These are phyloP conservation scores for Drosophila guanche DNA, from an alignment of 1,140 invertebrate species.

Conservation along the genomic window DNA sequence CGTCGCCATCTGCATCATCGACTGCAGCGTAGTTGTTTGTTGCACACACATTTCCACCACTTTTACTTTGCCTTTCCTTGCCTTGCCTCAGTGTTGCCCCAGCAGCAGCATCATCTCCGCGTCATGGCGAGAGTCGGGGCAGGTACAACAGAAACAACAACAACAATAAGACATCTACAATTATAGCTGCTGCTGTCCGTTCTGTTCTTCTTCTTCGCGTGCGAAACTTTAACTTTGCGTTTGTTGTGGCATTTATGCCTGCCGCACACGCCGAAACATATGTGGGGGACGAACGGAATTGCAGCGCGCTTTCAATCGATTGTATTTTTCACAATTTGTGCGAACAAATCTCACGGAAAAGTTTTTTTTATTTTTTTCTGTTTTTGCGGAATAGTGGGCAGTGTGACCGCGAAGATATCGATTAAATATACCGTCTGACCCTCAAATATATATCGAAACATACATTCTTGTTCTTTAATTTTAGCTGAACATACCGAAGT, in stretches of 20 bases:
- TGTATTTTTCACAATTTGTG: slow-evolving; percentile 31
- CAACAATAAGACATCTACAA: slow-evolving; percentile 25
- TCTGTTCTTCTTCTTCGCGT: slow-evolving; percentile 34
- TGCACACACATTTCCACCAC: slow-evolving; percentile 42
- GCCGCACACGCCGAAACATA: slow-evolving; percentile 5
- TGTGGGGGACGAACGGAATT: not conserved
- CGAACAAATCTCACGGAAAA: slow-evolving; percentile 62
- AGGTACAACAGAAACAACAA: slow-evolving; percentile 25
- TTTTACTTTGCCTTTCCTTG: slow-evolving; percentile 26
- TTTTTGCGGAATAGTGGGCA: slow-evolving; percentile 57
- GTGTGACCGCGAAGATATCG: not conserved
- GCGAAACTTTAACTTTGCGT: slow-evolving; percentile 37
- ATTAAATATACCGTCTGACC: too few relatives aligned
- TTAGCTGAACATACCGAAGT: too few relatives aligned
- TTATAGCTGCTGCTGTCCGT: slow-evolving; percentile 39
- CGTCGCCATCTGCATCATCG: slow-evolving; percentile 14
- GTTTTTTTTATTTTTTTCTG: slow-evolving; percentile 71
- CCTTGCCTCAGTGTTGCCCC: slow-evolving; percentile 4
- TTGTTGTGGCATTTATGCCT: slow-evolving; percentile 4
- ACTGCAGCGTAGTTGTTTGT: slow-evolving; percentile 35
- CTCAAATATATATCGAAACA: too few relatives aligned
- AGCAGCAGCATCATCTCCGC: slow-evolving; percentile 35
- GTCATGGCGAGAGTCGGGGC: slow-evolving; percentile 4
- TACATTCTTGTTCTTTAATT: too few relatives aligned
- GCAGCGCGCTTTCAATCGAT: slow-evolving; percentile 3